Conservation (phyloP, 2,888 invertebrate species). For the Trachelus troglodyta region DNA sequence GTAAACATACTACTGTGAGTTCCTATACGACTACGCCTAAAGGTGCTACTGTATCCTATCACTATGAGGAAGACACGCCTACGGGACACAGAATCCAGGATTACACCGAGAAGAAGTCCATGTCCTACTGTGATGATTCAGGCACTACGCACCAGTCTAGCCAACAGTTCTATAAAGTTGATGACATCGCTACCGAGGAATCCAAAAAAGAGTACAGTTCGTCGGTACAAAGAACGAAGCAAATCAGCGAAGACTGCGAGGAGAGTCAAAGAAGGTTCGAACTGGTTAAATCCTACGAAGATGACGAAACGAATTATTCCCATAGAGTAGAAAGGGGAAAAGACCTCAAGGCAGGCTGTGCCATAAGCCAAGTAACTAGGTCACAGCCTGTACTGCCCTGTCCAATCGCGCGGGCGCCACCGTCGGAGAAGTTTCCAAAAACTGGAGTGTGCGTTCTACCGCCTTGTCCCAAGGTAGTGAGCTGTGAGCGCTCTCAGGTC, state of each 20-base stretch:
- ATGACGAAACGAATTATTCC: background rate
- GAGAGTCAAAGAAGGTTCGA: constrained; percentile 36
- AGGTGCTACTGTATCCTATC: constrained; percentile 55
- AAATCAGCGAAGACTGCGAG: constrained; percentile 43
- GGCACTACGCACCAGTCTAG: background rate
- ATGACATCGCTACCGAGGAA: background rate
- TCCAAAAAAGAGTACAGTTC: background rate
- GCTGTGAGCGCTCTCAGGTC: constrained; percentile 1
- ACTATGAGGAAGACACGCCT: constrained; percentile 62
- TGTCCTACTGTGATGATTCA: constrained; percentile 63
- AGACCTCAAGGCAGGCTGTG: constrained; percentile 41
- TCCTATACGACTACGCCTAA: constrained; percentile 34
- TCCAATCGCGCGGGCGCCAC: constrained; percentile 32
- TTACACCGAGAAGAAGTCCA: constrained; percentile 59
- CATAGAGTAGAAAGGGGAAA: constrained; percentile 38
- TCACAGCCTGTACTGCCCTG: constrained; percentile 46
- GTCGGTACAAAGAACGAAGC: constrained; percentile 2
- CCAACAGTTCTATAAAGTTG: background rate
- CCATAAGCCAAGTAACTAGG: constrained; percentile 44
- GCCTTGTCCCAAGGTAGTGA: constrained; percentile 65
- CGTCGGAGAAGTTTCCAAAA: constrained; percentile 47
- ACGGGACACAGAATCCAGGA: constrained; percentile 53
- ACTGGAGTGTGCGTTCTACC: constrained; percentile 53
- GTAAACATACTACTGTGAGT: constrained; percentile 8
- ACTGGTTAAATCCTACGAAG: background rate